These are phyloP conservation scores for Hippocampus abdominalis DNA, from an alignment of 2,113 vertebrate genomes.

Conservation along the genomic window DNA sequence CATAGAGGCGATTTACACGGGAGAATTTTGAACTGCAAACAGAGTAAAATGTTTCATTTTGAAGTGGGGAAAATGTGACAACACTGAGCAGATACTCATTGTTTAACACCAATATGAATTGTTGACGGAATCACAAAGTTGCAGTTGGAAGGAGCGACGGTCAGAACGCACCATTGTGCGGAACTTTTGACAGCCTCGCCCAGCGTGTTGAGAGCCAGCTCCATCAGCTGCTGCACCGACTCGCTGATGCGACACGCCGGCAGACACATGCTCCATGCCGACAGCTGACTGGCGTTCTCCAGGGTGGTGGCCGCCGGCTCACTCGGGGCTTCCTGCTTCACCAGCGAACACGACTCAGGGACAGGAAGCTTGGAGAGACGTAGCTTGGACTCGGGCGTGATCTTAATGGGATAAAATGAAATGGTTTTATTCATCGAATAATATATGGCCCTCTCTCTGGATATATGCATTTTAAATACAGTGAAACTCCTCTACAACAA, in stretches of 20 bases:
- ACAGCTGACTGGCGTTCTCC: slow-evolving; percentile 74
- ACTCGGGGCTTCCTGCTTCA: slow-evolving; percentile 23
- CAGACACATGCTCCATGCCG: slow-evolving; percentile 76
- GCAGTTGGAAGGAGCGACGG: neutral
- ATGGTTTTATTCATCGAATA: neutral
- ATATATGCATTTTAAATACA: too few relatives aligned
- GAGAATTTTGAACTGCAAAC: neutral
- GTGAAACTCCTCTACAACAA: too few relatives aligned
- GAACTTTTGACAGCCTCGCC: slow-evolving; percentile 84
- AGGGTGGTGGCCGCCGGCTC: slow-evolving; percentile 42
- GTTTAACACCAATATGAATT: too few relatives aligned
- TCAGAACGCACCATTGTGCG: slow-evolving; percentile 77
- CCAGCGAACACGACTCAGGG: slow-evolving; percentile 53
- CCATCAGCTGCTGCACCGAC: slow-evolving; percentile 87
- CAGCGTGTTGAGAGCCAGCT: slow-evolving; percentile 85
- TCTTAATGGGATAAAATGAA: slow-evolving; percentile 60
- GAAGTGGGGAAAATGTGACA: neutral
- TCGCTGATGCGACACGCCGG: slow-evolving; percentile 87
- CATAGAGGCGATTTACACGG: neutral
- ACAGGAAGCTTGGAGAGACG: slow-evolving; percentile 75
- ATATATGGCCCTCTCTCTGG: too few relatives aligned
- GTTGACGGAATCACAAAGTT: neutral
- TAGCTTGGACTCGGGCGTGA: slow-evolving; percentile 77
- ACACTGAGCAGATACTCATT: too few relatives aligned
- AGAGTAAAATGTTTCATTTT: neutral